Evolutionary conservation across 1,140 invertebrate species (phyloP), one percentile per base, ranked within the genome.

Genomic region (Heliconius eleuchia): DNA sequence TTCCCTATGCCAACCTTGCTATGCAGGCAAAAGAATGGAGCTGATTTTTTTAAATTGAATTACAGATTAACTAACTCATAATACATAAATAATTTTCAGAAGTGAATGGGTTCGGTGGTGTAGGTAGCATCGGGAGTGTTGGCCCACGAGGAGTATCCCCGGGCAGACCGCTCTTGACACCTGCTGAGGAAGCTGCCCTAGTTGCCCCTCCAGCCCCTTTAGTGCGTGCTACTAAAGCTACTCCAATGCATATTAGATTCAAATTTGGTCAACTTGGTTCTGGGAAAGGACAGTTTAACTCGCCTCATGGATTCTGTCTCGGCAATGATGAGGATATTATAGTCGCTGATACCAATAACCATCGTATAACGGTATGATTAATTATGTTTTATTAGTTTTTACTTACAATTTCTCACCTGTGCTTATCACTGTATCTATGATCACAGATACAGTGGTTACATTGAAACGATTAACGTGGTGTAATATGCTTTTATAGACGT

Each of bases 301-400:
- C 98, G 18, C 99, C 99, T 1, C 98, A 99, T 95, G 99, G 99
- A 73, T 99, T 99, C 95, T 99, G 99, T 92, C 95, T 99, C 55
- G 98, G 98, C 37, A 95, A 97, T 70, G 98, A 99, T 88, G 98
- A 99, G 95, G 98, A 99, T 87, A 98, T 99, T 85, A 98, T 99
- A 85, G 98, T 98, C 27, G 98, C 98, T 27, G 99, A 99, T 92
- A 99, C 99, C 0, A 99, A 99, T 91, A 99, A 99, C 93, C 98
- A 99, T 95, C 96, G 98, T 76, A 98, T 99, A 88, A 98, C 98
- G 94, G 97, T 99, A 91, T 94, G 84, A 66, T 66, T 66, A 5
- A 23, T 13, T 30, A 11, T 57, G 11, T 60, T n/a, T 60, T 60
- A 27, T 19, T 23, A 23, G 19, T 0, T 60, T 9, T 23, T 60